phyloP scores from a whole-genome alignment of 2,888 invertebrate genomes.

The Thereva unica region DNA sequence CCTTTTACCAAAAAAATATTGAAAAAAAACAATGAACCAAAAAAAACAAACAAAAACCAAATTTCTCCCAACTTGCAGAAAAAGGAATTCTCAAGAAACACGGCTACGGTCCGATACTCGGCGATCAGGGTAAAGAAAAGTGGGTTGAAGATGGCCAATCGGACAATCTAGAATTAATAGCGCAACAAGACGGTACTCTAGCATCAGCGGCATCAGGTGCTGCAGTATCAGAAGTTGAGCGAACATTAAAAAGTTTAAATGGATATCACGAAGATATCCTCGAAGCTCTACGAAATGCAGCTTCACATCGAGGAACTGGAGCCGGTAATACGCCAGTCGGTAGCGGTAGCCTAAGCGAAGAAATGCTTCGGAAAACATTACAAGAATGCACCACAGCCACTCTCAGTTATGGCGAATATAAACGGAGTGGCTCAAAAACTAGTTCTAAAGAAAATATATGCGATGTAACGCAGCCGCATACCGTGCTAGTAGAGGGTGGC shows the following conservation, averaged over 20 bases:
- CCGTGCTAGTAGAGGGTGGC: conserved; percentile 59
- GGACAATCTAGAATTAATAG: conserved; percentile 70
- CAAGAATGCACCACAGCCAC: conserved; percentile 63
- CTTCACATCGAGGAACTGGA: conserved; percentile 69
- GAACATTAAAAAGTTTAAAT: conserved; percentile 85
- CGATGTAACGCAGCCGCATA: conserved; percentile 68
- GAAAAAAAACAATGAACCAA: conserved; percentile 7
- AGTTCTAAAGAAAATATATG: conserved; percentile 76
- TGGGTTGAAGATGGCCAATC: conserved; percentile 76
- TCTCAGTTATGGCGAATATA: conserved; percentile 65
- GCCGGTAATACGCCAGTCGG: conserved; percentile 66
- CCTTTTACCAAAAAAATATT: conserved; percentile 11
- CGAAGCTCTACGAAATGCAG: conserved; percentile 85
- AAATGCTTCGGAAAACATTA: conserved; percentile 69
- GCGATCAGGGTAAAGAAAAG: conserved; percentile 71
- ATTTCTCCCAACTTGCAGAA: conserved; percentile 77
- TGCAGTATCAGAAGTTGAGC: conserved; percentile 77
- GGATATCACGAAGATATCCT: conserved; percentile 92
- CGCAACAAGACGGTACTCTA: conserved; percentile 71
- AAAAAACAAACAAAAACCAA: conserved; percentile 57
- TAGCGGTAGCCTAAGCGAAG: conserved; percentile 70
- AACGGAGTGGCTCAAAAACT: conserved; percentile 62
- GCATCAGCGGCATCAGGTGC: conserved; percentile 63
- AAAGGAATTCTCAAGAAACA: conserved; percentile 92
- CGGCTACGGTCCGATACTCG: conserved; percentile 74